A percentile compares a stretch with the other conserved stretches of the same genome.
Evolutionary conservation across 2,113 vertebrate species (phyloP).

Genomic region (Donacobius atricapilla): DNA sequence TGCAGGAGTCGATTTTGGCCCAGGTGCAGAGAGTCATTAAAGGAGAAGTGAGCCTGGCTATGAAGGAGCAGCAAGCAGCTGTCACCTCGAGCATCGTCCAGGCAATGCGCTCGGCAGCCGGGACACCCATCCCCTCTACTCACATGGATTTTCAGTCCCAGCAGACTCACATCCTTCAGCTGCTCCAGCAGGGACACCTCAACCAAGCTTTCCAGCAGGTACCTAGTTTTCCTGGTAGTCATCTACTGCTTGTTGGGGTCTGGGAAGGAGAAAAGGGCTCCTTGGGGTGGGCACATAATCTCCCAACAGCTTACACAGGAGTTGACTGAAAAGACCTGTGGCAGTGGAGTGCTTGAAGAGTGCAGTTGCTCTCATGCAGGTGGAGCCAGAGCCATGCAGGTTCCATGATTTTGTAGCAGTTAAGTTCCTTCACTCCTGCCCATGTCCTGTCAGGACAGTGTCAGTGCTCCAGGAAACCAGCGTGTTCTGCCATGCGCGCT

Average conservation of each 20-base stretch:
- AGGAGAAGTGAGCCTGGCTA: constrained; percentile 91
- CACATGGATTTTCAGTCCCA: constrained; percentile 95
- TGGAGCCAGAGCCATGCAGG: background rate
- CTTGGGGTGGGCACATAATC: background rate
- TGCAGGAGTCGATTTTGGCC: constrained; percentile 93
- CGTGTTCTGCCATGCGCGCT: accelerated
- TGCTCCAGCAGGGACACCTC: constrained; percentile 95
- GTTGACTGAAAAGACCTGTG: background rate
- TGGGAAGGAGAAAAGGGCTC: background rate
- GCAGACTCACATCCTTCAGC: constrained; percentile 90
- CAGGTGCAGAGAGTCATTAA: constrained; percentile 96
- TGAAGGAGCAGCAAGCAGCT: constrained; percentile 95
- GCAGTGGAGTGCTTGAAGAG: background rate
- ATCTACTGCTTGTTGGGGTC: no score
- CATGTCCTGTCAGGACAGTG: background rate
- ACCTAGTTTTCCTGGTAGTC: background rate
- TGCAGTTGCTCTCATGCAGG: background rate
- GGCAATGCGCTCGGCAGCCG: constrained; percentile 93
- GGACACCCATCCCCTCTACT: constrained; percentile 89
- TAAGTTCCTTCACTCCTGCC: background rate
- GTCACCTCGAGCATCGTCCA: constrained; percentile 99
- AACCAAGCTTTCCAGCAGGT: constrained; percentile 99
- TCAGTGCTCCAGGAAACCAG: background rate
- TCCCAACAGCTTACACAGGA: background rate
- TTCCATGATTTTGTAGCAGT: background rate